phyloP scores from a whole-genome alignment of 2,113 vertebrate species.

The Microtus pennsylvanicus region DNA sequence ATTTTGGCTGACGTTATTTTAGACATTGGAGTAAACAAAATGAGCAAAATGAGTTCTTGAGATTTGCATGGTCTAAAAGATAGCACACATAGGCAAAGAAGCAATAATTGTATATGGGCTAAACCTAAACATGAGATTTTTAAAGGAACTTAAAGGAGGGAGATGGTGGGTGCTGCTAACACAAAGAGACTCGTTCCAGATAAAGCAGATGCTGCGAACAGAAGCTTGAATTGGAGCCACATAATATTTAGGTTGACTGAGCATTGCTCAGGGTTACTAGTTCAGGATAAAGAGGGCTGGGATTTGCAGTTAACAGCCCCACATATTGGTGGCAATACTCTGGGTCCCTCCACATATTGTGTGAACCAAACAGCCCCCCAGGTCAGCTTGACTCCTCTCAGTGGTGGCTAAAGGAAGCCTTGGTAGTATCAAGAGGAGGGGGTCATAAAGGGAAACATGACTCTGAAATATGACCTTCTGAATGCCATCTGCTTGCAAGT shows the following conservation, averaged over 20 bases:
- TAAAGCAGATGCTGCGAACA: conserved; percentile 33
- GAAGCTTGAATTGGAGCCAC: conserved; percentile 4
- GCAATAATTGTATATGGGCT: background rate
- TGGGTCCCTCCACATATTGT: background rate
- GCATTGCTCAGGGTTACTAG: conserved; percentile 6
- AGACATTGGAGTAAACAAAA: background rate
- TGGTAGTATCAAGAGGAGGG: background rate
- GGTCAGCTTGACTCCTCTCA: background rate
- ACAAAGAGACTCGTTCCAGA: conserved; percentile 15
- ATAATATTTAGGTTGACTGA: conserved; percentile 26
- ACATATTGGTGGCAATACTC: background rate
- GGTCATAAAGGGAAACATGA: background rate
- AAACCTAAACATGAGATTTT: background rate
- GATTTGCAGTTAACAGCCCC: background rate
- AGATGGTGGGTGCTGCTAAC: background rate
- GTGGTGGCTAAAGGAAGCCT: background rate
- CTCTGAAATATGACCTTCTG: background rate
- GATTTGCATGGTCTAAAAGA: background rate
- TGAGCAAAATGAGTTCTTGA: background rate
- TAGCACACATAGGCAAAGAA: background rate
- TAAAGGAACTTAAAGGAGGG: background rate
- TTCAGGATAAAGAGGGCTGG: background rate
- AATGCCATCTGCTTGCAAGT: conserved; percentile 31
- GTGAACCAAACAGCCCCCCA: background rate
- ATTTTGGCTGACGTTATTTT: background rate